Evolutionary conservation across 1,140 invertebrate genomes (phyloP).

Genomic region (Triops longicaudatus): DNA sequence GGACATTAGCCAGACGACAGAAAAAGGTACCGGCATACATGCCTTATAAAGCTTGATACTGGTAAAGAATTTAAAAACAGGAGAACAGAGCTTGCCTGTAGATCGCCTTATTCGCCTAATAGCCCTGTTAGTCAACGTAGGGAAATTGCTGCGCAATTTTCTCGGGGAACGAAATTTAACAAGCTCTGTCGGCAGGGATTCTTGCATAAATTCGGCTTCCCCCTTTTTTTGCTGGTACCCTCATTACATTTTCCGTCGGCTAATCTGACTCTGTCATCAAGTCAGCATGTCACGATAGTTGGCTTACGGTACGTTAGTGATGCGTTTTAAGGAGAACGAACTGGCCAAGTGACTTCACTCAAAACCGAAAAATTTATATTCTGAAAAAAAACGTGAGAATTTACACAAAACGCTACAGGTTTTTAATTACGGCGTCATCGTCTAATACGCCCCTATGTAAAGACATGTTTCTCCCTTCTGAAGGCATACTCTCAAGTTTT

Average conservation of each 20-base stretch:
- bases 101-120: background rate
- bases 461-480: background rate
- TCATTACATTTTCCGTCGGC: background rate
- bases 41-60: background rate
- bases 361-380: background rate
- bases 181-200: background rate
- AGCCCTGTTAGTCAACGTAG: background rate
- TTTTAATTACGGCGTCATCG: background rate
- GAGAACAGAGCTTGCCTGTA: background rate
- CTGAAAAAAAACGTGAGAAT: too few species aligned
- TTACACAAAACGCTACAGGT: too few species aligned
- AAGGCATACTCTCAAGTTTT: too few species aligned
- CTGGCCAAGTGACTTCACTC: background rate
- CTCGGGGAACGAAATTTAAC: background rate
- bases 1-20: slow-evolving; percentile 10
- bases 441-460: background rate
- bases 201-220: background rate
- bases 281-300: background rate
- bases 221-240: background rate
- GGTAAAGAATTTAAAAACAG: background rate
- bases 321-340: background rate
- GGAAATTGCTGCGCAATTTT: background rate
- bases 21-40: background rate
- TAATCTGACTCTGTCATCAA: background rate
- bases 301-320: background rate